These are phyloP conservation scores for Ophion costatus DNA, from an alignment of 2,888 invertebrate species.

Conservation along the genomic window DNA sequence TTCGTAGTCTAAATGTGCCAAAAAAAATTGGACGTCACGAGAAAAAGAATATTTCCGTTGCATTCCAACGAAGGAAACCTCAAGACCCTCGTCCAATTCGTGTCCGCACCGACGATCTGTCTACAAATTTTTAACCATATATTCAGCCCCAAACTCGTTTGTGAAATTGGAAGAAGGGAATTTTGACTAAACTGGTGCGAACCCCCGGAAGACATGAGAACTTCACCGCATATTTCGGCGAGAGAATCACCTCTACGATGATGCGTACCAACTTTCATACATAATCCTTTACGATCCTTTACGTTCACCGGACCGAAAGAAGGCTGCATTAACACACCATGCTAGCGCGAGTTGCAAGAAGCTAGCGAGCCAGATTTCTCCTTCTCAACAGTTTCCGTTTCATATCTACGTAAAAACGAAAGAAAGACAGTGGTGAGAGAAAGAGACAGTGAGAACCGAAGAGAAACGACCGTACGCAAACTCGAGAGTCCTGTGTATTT, in stretches of 20 bases:
- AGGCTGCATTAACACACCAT: conserved; percentile 35
- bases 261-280: conserved; percentile 38
- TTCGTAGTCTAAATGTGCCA: too few species aligned
- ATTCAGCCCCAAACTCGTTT: background rate
- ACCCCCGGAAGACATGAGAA: conserved; percentile 10
- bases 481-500: conserved; percentile 25
- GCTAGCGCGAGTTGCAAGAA: conserved; percentile 38
- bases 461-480: conserved; percentile 15
- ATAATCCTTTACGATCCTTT: conserved; percentile 12
- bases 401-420: conserved; percentile 27
- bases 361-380: conserved; percentile 27
- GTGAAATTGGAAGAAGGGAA: conserved; percentile 1
- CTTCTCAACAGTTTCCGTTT: conserved; percentile 52
- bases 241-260: conserved; percentile 31
- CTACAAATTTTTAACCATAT: background rate
- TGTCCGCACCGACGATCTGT: background rate
- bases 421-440: conserved; percentile 35
- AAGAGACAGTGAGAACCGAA: conserved; percentile 27
- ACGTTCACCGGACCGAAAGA: conserved; percentile 15
- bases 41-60: too few species aligned
- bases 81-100: too few species aligned
- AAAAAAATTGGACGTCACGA: too few species aligned
- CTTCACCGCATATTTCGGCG: conserved; percentile 20
- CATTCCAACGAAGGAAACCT: too few species aligned
- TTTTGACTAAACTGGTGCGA: conserved; percentile 35